Evolutionary conservation across 2,888 invertebrate species (phyloP).

Genomic region (Rhagonycha fulva): DNA sequence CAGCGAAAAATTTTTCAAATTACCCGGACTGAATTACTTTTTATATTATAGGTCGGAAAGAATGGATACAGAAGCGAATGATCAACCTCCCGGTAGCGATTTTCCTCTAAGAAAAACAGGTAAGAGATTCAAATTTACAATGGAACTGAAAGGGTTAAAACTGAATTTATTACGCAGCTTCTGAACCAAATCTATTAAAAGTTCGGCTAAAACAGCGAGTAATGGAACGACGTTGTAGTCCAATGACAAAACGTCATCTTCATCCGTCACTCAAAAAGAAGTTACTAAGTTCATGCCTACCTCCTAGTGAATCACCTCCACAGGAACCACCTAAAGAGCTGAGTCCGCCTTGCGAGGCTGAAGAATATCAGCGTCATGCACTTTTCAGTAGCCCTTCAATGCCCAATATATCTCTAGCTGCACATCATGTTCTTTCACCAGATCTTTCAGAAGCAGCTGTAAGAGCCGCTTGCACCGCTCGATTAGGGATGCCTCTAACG

Average conservation of each 20-base stretch:
- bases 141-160: neutral
- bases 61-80: constrained; percentile 58
- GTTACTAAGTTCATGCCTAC: constrained; percentile 61
- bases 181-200: constrained; percentile 96
- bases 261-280: constrained; percentile 77
- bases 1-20: too few species aligned
- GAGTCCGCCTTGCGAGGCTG: constrained; percentile 65
- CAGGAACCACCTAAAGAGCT: constrained; percentile 54
- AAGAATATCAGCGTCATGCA: constrained; percentile 70
- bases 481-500: constrained; percentile 67
- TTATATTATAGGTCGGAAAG: constrained; percentile 53
- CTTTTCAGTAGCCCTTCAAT: constrained; percentile 94
- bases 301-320: constrained; percentile 68
- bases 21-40: neutral
- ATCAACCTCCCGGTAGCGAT: constrained; percentile 65
- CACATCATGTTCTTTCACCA: constrained; percentile 51
- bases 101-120: constrained; percentile 95
- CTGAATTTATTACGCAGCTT: constrained; percentile 65
- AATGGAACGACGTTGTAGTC: constrained; percentile 92
- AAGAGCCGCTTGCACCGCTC: constrained; percentile 70
- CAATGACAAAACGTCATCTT: constrained; percentile 81
- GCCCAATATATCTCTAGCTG: constrained; percentile 91
- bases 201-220: constrained; percentile 93
- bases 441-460: constrained; percentile 80
- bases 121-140: constrained; percentile 53